phyloP scores from a whole-genome alignment of 2,888 invertebrate species.

The Ligdia adustata region DNA sequence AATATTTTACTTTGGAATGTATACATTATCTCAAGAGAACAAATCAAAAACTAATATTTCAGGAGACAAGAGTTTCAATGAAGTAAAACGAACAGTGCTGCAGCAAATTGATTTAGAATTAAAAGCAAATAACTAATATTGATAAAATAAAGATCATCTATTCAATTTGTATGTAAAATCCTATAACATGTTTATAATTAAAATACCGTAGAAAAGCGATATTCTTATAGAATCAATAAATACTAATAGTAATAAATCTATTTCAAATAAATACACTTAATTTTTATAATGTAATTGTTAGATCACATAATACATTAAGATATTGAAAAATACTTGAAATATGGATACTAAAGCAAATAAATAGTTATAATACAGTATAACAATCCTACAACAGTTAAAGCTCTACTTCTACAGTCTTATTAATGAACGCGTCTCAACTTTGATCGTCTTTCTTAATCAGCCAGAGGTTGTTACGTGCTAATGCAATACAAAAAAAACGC shows the following conservation, averaged over 20 bases:
- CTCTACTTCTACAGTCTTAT: conserved; percentile 74
- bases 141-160: not conserved
- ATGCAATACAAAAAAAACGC: too few relatives aligned
- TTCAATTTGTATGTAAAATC: conserved; percentile 5
- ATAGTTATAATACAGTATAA: conserved; percentile 55
- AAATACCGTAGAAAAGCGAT: conserved; percentile 22
- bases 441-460: too few relatives aligned
- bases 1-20: conserved; percentile 30
- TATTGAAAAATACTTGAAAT: conserved; percentile 28
- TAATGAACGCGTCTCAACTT: too few relatives aligned
- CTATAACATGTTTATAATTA: conserved; percentile 6
- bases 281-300: conserved; percentile 12
- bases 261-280: conserved; percentile 19
- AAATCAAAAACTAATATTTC: too few relatives aligned
- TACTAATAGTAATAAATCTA: conserved; percentile 20
- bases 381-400: conserved; percentile 77
- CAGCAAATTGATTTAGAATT: too few relatives aligned
- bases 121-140: too few relatives aligned
- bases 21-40: conserved; percentile 5
- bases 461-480: too few relatives aligned
- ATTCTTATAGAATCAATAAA: conserved; percentile 22
- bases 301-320: conserved; percentile 15
- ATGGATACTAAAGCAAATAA: conserved; percentile 51
- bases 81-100: too few relatives aligned
- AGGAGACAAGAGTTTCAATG: too few relatives aligned